Evolutionary conservation across 2,113 vertebrate genomes (phyloP).

Genomic region (Brachypodius melanocephalos): DNA sequence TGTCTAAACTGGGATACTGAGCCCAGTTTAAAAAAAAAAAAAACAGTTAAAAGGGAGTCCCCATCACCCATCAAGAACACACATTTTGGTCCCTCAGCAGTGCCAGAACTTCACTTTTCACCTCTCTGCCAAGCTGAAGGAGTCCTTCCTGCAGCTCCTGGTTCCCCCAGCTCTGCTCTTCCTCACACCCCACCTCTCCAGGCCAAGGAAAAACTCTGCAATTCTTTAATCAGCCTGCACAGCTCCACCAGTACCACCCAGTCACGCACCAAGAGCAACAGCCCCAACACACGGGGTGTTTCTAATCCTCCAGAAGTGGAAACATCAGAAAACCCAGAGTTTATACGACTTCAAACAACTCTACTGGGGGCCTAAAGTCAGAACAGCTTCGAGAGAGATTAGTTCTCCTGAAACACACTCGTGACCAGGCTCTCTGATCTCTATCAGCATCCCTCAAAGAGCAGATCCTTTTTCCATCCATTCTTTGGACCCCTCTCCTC

Average conservation of each 20-base stretch:
- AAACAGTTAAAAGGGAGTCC: accelerated
- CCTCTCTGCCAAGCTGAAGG: neutral
- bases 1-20: accelerated
- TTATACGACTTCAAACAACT: neutral
- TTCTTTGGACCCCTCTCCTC: constrained; percentile 51
- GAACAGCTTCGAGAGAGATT: constrained; percentile 11
- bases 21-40: accelerated
- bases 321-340: constrained; percentile 22
- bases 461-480: neutral
- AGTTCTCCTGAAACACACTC: neutral
- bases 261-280: neutral
- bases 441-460: constrained; percentile 21
- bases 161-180: neutral
- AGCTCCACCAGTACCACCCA: neutral
- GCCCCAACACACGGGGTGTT: neutral
- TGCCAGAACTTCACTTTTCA: neutral
- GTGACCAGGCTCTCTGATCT: constrained; percentile 5
- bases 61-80: accelerated
- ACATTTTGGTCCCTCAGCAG: neutral
- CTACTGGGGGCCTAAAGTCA: neutral
- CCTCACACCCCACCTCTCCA: neutral
- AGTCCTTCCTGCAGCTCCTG: neutral
- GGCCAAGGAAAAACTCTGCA: neutral
- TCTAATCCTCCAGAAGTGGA: neutral
- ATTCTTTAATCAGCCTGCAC: neutral